Evolutionary conservation across 2,113 vertebrate species (phyloP).

Genomic region (Electrona antarctica): DNA sequence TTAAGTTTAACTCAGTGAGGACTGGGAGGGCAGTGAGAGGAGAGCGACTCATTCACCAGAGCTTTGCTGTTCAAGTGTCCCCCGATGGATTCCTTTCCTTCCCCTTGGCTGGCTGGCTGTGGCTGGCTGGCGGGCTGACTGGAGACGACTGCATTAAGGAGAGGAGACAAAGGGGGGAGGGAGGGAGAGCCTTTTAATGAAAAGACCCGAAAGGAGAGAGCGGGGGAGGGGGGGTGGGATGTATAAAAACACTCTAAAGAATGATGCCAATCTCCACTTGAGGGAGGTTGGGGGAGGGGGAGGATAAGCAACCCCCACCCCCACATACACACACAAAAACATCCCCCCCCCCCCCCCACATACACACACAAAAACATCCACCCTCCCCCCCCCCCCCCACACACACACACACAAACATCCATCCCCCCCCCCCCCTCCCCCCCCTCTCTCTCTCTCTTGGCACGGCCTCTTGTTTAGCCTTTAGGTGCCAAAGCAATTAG

Average conservation of each 20-base stretch:
- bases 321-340: no score
- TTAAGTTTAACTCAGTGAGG: slow-evolving; percentile 71
- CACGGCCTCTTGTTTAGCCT: slow-evolving; percentile 79
- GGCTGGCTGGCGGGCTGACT: slow-evolving; percentile 21
- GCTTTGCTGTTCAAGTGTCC: slow-evolving; percentile 48
- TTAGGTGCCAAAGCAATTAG: slow-evolving; percentile 85
- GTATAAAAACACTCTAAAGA: background rate
- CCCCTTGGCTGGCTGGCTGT: slow-evolving; percentile 26
- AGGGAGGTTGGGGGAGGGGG: no score
- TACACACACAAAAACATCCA: no score
- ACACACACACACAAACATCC: background rate
- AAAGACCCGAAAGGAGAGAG: slow-evolving; percentile 12
- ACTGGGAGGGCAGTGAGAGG: slow-evolving; percentile 25
- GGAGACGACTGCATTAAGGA: slow-evolving; percentile 54
- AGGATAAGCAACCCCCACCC: no score
- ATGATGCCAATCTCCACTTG: no score
- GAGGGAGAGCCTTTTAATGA: slow-evolving; percentile 31
- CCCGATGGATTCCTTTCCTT: background rate
- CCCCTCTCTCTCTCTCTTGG: slow-evolving; percentile 65
- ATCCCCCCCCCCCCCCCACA: background rate
- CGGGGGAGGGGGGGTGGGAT: slow-evolving; percentile 8
- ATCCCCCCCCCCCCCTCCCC: slow-evolving; percentile 18
- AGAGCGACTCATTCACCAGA: slow-evolving; percentile 57
- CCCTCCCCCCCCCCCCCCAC: slow-evolving; percentile 5
- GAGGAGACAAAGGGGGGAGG: slow-evolving; percentile 57